Percentiles rank a stretch among this genome's conserved stretches.
These are phyloP conservation scores for Leucophenga varia DNA, from an alignment of 1,140 invertebrate species.

Conservation along the genomic window DNA sequence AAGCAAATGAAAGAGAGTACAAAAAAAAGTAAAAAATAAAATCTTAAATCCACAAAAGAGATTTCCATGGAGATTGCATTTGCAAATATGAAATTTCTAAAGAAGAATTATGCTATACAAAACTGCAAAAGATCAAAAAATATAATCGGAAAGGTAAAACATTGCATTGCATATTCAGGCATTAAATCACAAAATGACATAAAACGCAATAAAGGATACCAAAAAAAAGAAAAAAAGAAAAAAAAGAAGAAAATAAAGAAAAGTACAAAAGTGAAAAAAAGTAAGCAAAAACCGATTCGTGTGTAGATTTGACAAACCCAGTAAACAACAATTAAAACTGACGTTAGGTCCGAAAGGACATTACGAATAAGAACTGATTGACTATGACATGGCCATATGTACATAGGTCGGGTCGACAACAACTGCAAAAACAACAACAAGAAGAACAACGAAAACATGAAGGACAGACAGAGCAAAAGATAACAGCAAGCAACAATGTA, in stretches of 20 bases:
- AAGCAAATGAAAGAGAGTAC: too few relatives aligned
- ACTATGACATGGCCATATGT: too few relatives aligned
- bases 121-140: too few relatives aligned
- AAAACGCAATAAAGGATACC: not conserved
- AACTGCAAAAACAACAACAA: not conserved
- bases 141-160: too few relatives aligned
- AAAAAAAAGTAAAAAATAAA: too few relatives aligned
- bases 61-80: too few relatives aligned
- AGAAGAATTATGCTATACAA: too few relatives aligned
- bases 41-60: too few relatives aligned
- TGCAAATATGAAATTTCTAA: too few relatives aligned
- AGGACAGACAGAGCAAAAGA: not conserved
- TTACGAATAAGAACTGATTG: too few relatives aligned
- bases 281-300: too few relatives aligned
- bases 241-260: not conserved
- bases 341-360: too few relatives aligned
- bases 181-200: not conserved
- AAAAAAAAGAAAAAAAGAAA: conserved; percentile 6
- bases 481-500: not conserved
- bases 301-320: conserved; percentile 47
- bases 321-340: conserved; percentile 55
- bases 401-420: not conserved
- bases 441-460: not conserved
- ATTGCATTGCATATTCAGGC: not conserved
- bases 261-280: conserved; percentile 2